phyloP scores from a whole-genome alignment of 2,113 vertebrate species.

The Camelus bactrianus region DNA sequence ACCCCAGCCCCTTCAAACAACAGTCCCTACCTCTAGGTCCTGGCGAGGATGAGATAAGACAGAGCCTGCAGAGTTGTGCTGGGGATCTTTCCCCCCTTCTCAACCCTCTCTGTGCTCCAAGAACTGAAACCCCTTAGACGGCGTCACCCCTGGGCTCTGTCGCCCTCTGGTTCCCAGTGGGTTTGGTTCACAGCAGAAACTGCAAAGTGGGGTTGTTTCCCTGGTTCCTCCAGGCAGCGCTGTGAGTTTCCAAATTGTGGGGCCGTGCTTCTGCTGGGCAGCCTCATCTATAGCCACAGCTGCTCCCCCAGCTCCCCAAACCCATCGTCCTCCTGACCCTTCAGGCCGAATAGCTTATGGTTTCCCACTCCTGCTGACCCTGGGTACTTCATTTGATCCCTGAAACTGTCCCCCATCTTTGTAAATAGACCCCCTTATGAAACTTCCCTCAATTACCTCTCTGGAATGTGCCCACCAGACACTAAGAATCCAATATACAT shows the following conservation, averaged over 20 bases:
- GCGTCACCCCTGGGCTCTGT: too few relatives aligned
- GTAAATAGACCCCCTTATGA: background rate
- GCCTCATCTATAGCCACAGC: background rate
- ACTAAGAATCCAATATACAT: background rate
- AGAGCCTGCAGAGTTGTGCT: background rate
- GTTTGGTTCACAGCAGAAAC: background rate
- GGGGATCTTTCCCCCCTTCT: background rate
- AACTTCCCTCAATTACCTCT: background rate
- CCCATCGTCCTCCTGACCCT: background rate
- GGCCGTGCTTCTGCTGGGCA: background rate
- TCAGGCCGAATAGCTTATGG: background rate
- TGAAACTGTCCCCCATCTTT: background rate
- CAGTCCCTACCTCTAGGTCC: fast-evolving
- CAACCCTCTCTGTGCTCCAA: background rate
- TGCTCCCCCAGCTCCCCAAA: background rate
- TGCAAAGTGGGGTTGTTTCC: background rate
- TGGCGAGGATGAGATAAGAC: background rate
- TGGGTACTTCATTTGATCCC: background rate
- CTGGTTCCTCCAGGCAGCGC: background rate
- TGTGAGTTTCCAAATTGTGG: background rate
- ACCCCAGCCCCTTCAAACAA: background rate
- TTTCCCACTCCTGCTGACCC: background rate
- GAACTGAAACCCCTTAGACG: background rate
- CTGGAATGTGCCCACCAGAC: background rate
- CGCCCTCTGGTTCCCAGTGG: background rate